Percentiles rank a stretch among this genome's conserved stretches.
phyloP scores from a whole-genome alignment of 2,113 vertebrate genomes.

The Atrichornis clamosus region DNA sequence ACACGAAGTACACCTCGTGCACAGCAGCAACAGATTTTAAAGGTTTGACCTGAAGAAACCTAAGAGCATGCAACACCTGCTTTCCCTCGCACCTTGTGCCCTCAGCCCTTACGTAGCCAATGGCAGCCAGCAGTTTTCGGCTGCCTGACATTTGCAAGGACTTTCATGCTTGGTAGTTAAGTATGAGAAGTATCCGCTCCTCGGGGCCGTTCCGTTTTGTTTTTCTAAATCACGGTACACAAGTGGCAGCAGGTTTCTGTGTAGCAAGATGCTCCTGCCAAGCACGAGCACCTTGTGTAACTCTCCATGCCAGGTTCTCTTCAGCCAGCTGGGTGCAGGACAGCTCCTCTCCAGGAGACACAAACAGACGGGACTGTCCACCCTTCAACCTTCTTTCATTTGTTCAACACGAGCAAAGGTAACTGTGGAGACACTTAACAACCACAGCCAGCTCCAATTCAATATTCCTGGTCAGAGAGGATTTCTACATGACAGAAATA shows the following conservation, averaged over 20 bases:
- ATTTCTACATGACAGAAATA: constrained; percentile 46
- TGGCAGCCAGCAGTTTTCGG: neutral
- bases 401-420: constrained; percentile 14
- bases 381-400: neutral
- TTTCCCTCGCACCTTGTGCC: neutral
- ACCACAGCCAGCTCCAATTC: constrained; percentile 23
- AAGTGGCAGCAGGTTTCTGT: neutral
- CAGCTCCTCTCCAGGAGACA: neutral
- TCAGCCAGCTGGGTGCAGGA: neutral
- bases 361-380: neutral
- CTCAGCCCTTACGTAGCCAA: neutral
- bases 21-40: neutral
- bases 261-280: neutral
- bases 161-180: neutral
- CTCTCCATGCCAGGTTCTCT: neutral
- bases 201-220: neutral
- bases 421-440: neutral
- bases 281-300: neutral
- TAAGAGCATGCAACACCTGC: neutral
- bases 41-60: neutral
- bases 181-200: neutral
- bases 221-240: neutral
- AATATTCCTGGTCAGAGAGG: constrained; percentile 37
- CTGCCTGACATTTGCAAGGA: neutral
- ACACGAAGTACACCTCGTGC: neutral